Evolutionary conservation across 2,797 vertebrate genomes (phyloP).

Genomic region (Tenualosa thibaudeaui): DNA sequence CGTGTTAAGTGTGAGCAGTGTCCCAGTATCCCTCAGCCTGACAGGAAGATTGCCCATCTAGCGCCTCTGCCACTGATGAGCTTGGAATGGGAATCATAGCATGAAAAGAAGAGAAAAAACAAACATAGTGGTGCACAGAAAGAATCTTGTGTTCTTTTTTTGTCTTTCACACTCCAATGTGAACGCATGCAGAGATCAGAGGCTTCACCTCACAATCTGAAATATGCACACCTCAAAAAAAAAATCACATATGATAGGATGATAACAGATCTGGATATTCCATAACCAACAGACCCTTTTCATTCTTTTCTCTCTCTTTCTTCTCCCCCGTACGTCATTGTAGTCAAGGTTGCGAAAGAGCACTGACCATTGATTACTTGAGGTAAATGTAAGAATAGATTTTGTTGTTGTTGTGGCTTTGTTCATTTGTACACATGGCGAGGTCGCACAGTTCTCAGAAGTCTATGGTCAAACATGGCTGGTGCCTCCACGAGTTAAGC

Average conservation of each 20-base stretch:
- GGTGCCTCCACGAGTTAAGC: conserved; percentile 44
- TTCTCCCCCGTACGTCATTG: background rate
- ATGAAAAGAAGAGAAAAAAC: background rate
- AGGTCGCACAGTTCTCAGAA: background rate
- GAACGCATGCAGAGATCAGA: conserved; percentile 43
- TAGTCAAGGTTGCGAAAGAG: background rate
- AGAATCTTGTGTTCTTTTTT: background rate
- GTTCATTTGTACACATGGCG: background rate
- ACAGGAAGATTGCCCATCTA: background rate
- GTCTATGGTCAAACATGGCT: background rate
- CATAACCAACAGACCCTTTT: background rate
- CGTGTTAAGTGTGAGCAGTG: conserved; percentile 40
- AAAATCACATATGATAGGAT: background rate
- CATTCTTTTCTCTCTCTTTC: background rate
- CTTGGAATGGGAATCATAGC: background rate
- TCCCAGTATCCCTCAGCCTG: conserved; percentile 37
- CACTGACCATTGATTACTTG: background rate
- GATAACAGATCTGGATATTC: background rate
- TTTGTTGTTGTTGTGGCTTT: background rate
- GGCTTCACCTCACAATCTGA: background rate
- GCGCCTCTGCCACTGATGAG: conserved; percentile 5
- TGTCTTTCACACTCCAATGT: conserved; percentile 1
- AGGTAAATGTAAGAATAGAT: background rate
- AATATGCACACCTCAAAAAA: background rate
- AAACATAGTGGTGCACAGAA: background rate